Base-by-base conservation (phyloP, 2,113 vertebrate genomes). In the Festucalex cinctus region DNA sequence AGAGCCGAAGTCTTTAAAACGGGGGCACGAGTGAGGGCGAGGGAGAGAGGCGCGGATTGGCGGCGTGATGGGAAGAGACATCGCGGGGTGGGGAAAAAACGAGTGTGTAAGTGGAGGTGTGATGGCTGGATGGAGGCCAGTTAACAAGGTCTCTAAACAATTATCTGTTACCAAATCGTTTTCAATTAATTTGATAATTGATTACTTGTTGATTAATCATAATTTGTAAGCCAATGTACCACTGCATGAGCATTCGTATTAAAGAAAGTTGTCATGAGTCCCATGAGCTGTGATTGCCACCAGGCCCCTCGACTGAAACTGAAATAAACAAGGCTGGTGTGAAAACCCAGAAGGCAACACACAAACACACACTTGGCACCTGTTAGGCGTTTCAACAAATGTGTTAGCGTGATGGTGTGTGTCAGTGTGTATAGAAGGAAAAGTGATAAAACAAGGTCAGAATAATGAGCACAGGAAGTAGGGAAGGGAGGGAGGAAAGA, bases 331-430 rank as follows among this genome's bases (percentile, higher is more conserved):
- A 35, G 56, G 17, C 51, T 26, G 54, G 54, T 32, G 54, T 35
- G 26, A 39, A 37, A 19, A 39, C 35, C 58, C 12, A 32, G 54
- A 57, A 57, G 26, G 54, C 22, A 26, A 19, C 56, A 36, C n/a
- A 6, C 53, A 13, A 26, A 37, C 57, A 37, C 60, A 12, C 37
- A 62, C 39, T 62, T 62, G 60, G 60, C 60, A 62, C 60, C 59
- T 41, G 59, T 8, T 10, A 56, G 68, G 66, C 16, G 37, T 74
- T 37, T 62, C 22, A 46, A n/a, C 5, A 17, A 57, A 32, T 13
- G 59, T 61, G 58, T 22, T 61, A 36, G 19, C 12, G 36, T 7
- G 58, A 22, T 16, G 20, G 58, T 41, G 58, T 60, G 58, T 12
- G 22, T n/a, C 8, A 10, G 58, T 41, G 58, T 60, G 58, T 12